phyloP scores from a whole-genome alignment of 1,140 invertebrate species.

The Nephila pilipes region DNA sequence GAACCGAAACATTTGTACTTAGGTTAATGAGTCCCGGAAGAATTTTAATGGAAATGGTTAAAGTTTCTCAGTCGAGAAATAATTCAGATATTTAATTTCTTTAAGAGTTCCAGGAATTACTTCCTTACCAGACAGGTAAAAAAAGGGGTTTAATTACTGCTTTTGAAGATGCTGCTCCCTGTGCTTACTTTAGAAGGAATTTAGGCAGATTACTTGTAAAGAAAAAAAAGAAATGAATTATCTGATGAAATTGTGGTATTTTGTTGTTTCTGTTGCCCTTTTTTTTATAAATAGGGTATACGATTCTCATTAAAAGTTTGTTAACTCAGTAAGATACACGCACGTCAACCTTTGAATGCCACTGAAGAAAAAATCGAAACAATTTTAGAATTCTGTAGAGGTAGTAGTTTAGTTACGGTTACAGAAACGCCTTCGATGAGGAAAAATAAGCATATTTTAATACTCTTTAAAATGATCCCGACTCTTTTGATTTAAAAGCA shows the following conservation, averaged over 20 bases:
- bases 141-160: conserved; percentile 13
- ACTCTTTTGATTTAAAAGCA: too few relatives aligned
- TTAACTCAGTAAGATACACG: too few relatives aligned
- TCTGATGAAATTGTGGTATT: neutral
- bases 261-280: neutral
- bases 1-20: neutral
- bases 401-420: too few relatives aligned
- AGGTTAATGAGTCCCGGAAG: conserved; percentile 30
- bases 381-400: too few relatives aligned
- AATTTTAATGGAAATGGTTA: conserved; percentile 40
- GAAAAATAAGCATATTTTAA: too few relatives aligned
- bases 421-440: too few relatives aligned
- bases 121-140: neutral
- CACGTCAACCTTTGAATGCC: too few relatives aligned
- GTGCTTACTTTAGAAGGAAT: neutral
- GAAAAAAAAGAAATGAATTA: neutral
- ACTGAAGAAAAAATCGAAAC: too few relatives aligned
- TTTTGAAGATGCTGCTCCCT: neutral
- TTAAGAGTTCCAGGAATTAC: neutral
- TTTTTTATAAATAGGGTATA: too few relatives aligned
- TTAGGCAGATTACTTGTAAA: neutral
- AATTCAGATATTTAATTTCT: conserved; percentile 44
- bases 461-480: too few relatives aligned
- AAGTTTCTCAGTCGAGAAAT: neutral
- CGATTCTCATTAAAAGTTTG: too few relatives aligned